A percentile compares a stretch with the other conserved stretches of the same genome.
phyloP scores from a whole-genome alignment of 2,113 vertebrate species.

The Capreolus pygargus region DNA sequence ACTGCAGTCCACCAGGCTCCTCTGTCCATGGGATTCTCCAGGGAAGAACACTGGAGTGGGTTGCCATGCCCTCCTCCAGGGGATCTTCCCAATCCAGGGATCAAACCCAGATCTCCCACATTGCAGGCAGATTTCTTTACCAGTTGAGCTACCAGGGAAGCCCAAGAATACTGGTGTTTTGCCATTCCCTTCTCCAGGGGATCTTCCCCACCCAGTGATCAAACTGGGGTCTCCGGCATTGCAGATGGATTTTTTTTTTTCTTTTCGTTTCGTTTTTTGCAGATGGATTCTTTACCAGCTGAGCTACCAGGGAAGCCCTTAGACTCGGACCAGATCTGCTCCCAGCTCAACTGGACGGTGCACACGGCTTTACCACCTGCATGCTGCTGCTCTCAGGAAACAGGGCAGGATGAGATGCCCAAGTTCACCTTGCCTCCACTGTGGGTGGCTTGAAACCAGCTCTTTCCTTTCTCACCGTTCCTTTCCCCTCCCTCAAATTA shows the following conservation, averaged over 20 bases:
- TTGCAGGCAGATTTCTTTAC: not conserved
- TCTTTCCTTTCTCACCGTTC: too few species aligned
- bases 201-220: not conserved
- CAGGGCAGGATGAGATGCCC: fast-evolving
- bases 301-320: not conserved
- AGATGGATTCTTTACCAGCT: not conserved
- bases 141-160: not conserved
- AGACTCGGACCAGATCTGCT: not conserved
- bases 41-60: not conserved
- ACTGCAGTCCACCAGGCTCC: not conserved
- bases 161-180: not conserved
- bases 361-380: fast-evolving
- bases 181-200: not conserved
- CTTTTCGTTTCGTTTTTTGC: not conserved
- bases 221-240: not conserved
- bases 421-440: fast-evolving
- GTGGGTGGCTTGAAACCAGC: too few species aligned
- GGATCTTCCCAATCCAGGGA: not conserved
- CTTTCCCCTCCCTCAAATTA: not conserved
- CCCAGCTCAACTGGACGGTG: not conserved
- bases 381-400: not conserved
- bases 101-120: not conserved
- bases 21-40: not conserved
- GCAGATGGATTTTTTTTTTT: not conserved
- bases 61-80: not conserved